Conservation (phyloP, 1,140 invertebrate species). For the Melitaea cinxia region DNA sequence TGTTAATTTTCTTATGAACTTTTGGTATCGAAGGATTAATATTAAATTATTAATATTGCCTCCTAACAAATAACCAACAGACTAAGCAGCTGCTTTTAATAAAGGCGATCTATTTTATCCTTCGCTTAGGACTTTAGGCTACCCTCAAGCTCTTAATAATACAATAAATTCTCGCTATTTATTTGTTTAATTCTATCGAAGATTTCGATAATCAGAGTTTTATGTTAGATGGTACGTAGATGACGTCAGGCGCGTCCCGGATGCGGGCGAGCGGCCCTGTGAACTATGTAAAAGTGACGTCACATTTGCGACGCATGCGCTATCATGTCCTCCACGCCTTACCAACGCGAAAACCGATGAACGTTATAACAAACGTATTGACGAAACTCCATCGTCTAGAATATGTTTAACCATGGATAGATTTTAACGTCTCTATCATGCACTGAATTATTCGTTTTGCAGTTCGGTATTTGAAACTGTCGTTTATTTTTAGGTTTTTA, state of each 20-base stretch:
- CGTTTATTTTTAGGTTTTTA: too few species aligned
- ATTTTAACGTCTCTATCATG: background rate
- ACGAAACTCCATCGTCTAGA: background rate
- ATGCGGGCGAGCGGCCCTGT: slow-evolving; percentile 38
- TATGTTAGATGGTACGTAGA: slow-evolving; percentile 6
- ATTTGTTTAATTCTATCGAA: background rate
- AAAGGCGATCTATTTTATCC: background rate
- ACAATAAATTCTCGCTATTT: too few species aligned
- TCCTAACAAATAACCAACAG: background rate
- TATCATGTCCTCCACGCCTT: slow-evolving; percentile 11
- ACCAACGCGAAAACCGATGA: slow-evolving; percentile 6
- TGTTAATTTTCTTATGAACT: background rate
- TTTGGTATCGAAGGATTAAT: background rate
- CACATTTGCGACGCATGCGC: slow-evolving; percentile 37
- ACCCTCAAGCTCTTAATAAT: background rate
- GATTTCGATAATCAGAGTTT: background rate
- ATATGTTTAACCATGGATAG: background rate
- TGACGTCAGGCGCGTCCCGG: slow-evolving; percentile 51
- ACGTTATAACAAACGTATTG: background rate
- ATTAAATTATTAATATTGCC: background rate
- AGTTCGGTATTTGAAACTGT: too few species aligned
- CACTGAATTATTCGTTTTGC: too few species aligned
- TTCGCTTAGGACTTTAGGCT: background rate
- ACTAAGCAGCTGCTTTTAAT: background rate
- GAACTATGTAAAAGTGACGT: slow-evolving; percentile 40